Conservation (phyloP, 2,113 vertebrate species). For the Amblyopsis rosae region DNA sequence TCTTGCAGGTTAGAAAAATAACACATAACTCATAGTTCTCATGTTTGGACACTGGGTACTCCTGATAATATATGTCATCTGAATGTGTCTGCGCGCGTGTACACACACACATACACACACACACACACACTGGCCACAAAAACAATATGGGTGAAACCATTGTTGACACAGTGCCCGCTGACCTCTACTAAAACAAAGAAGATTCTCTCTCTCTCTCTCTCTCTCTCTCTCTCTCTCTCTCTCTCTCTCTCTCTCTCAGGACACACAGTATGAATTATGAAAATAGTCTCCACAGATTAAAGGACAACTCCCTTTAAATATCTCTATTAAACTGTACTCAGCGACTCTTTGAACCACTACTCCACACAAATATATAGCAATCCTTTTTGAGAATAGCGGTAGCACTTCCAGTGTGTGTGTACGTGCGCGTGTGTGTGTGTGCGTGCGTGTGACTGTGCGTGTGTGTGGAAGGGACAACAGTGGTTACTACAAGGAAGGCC, state of each 20-base stretch:
- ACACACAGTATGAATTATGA: constrained; percentile 73
- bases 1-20: no score
- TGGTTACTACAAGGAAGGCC: not conserved
- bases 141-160: constrained; percentile 28
- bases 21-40: no score
- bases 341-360: constrained; percentile 72
- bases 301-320: constrained; percentile 70
- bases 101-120: constrained; percentile 27
- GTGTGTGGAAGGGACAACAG: not conserved
- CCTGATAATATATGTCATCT: not conserved
- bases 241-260: constrained; percentile 54
- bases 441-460: not conserved
- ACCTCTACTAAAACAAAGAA: constrained; percentile 42
- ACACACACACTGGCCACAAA: constrained; percentile 2
- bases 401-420: constrained; percentile 46
- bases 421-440: constrained; percentile 15
- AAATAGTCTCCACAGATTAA: constrained; percentile 71
- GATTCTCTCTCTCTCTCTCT: constrained; percentile 19
- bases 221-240: constrained; percentile 25
- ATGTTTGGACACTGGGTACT: not conserved
- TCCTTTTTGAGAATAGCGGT: constrained; percentile 61
- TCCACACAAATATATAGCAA: constrained; percentile 70
- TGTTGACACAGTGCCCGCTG: constrained; percentile 29
- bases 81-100: not conserved
- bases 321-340: constrained; percentile 72